These are phyloP conservation scores for Harpagifer antarcticus DNA, from an alignment of 2,797 vertebrate genomes.

Conservation along the genomic window DNA sequence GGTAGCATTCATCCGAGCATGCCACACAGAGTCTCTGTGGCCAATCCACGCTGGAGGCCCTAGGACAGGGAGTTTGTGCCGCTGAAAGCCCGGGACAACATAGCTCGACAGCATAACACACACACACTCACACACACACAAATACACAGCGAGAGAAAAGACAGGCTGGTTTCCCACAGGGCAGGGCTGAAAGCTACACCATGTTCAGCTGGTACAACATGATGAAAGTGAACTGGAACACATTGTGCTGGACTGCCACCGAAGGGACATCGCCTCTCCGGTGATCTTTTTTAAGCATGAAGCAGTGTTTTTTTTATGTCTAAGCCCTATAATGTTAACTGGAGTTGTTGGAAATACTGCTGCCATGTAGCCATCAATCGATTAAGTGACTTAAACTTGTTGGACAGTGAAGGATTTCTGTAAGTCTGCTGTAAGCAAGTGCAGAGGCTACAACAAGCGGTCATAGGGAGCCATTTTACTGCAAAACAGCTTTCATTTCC, in stretches of 20 bases:
- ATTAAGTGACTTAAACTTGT: conserved; percentile 74
- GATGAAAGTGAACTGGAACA: conserved; percentile 87
- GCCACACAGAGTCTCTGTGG: conserved; percentile 76
- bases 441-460: conserved; percentile 14
- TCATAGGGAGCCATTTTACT: conserved; percentile 23
- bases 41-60: conserved; percentile 81
- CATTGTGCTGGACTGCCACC: conserved; percentile 84
- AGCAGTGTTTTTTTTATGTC: conserved; percentile 81
- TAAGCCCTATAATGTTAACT: conserved; percentile 63
- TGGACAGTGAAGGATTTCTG: conserved; percentile 58
- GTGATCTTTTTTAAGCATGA: conserved; percentile 84
- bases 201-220: conserved; percentile 85
- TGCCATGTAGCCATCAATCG: conserved; percentile 68
- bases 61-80: conserved; percentile 74
- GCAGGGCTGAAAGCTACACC: conserved; percentile 85
- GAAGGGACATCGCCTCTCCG: conserved; percentile 79
- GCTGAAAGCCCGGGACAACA: conserved; percentile 79
- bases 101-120: conserved; percentile 71
- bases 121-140: conserved; percentile 55
- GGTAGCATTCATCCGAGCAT: conserved; percentile 76
- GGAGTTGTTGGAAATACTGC: conserved; percentile 55
- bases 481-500: conserved; percentile 12
- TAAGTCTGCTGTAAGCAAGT: conserved; percentile 57
- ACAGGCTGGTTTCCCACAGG: conserved; percentile 83
- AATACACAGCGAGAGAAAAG: conserved; percentile 75